Conservation (phyloP, 2,888 invertebrate species). For the Carterocephalus palaemon region DNA sequence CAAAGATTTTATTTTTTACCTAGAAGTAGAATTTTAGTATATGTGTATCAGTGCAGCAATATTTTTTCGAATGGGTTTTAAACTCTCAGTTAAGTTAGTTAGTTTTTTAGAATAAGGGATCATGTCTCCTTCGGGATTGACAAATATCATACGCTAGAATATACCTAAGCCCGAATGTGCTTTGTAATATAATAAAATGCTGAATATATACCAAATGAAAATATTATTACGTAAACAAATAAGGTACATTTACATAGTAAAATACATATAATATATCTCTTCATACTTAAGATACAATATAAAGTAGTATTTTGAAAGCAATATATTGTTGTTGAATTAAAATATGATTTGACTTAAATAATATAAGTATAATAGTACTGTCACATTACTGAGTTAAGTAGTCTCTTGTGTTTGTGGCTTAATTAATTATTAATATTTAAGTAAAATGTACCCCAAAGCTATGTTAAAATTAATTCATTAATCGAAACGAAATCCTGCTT, state of each 20-base stretch:
- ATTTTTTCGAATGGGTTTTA: slow-evolving; percentile 52
- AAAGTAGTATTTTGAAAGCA: slow-evolving; percentile 23
- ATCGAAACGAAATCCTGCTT: slow-evolving; percentile 62
- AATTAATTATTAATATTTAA: slow-evolving; percentile 32
- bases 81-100: slow-evolving; percentile 52
- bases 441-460: slow-evolving; percentile 49
- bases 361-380: too few relatives aligned
- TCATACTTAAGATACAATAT: slow-evolving; percentile 9
- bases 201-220: slow-evolving; percentile 62
- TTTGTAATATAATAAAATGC: slow-evolving; percentile 64
- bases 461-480: slow-evolving; percentile 43
- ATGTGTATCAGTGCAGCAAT: slow-evolving; percentile 58
- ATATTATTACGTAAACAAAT: slow-evolving; percentile 30
- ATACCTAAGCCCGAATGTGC: slow-evolving; percentile 73
- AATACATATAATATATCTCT: slow-evolving; percentile 10
- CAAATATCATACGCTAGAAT: slow-evolving; percentile 78
- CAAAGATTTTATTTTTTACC: slow-evolving; percentile 41
- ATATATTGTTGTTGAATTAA: slow-evolving; percentile 15
- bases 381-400: too few relatives aligned
- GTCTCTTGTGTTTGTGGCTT: slow-evolving; percentile 1
- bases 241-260: slow-evolving; percentile 29
- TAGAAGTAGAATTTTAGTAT: slow-evolving; percentile 39
- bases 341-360: too few relatives aligned
- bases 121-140: slow-evolving; percentile 62
- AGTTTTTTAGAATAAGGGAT: too few relatives aligned